Evolutionary conservation across 2,888 invertebrate genomes (phyloP), one percentile per base, ranked within the genome.

Genomic region (Phortica magna): DNA sequence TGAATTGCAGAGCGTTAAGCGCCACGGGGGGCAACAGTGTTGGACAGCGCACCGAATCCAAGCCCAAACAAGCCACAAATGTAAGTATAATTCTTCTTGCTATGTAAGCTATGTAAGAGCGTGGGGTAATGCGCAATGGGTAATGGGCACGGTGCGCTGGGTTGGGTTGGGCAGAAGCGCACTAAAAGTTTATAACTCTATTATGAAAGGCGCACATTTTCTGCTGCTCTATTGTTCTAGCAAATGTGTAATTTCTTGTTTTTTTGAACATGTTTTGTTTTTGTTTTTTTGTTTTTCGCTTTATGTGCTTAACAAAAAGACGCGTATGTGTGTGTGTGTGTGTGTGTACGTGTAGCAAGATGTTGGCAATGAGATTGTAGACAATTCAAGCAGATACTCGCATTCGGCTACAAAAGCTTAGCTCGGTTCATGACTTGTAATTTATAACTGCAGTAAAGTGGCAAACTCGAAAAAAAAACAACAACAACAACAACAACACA

Each of bases 181-280:
- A 86, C 87, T 86, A 87, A 86, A 86, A 87, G 84, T 86, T 86
- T 86, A 86, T 86, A 87, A 86, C 86, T 86, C 87, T 86, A 86
- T 86, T 86, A 86, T 88, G 85, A 86, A 84, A 48, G 48, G 48
- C 48, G 14, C 48, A 48, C 48, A 48, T 48, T 48, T 48, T 43
- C 43, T 48, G 48, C 14, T 48, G 10, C 48, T 14, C 48, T 48
- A 48, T 48, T 48, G 48, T 48, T 48, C 48, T 48, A 48, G 48
- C 48, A 31, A 31, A 31, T 31, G 31, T 31, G 31, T 31, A 31
- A 31, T 31, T 31, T 31, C 31, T 31, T 31, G 31, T 31, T 31
- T 31, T 31, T 31, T 31, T 31, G 3, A 31, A 31, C 31, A 31
- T 31, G 2, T 4, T 31, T 31, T 31, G 3, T 31, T 31, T 31